Base-by-base conservation (phyloP, 2,888 invertebrate species). In the Lasioglossum villosulum region DNA sequence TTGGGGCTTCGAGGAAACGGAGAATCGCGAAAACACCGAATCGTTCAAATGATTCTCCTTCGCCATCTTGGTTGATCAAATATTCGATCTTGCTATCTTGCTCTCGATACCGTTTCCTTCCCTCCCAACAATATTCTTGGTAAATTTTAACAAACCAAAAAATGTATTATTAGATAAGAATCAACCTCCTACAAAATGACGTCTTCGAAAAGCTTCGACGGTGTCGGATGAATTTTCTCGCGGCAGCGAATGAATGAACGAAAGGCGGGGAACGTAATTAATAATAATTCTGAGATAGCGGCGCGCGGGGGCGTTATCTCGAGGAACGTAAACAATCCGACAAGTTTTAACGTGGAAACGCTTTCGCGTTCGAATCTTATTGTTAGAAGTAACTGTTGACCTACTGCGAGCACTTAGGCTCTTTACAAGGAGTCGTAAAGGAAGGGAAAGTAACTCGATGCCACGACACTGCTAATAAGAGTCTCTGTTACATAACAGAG, bases 381-480 rank as follows among this genome's bases (percentile, higher is more conserved):
- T 80, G 77, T 70, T 77, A 75, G 78, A 59, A 39, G 37, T 48
- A 80, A 86, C 79, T 76, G 80, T 34, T 75, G 79, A 66, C 76
- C 72, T 66, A 75, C 83, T 78, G 73, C 75, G 81, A 84, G 80
- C 89, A 91, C 88, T 90, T 88, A 89, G 88, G 52, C 92, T 63
- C 91, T 92, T 91, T 90, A 91, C 88, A 83, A 87, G 90, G 87
- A 91, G 92, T 93, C 93, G 92, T 93, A 93, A 94, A 94, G 93
- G 93, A 95, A 95, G 94, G 94, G 95, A 95, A 95, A 95, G 95
- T 95, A 91, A 93, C 92, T 90, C 90, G 89, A 84, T 82, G 81
- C 89, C 84, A 82, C 89, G 86, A 88, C 84, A 84, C 87, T 78
- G 86, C 86, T 89, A 91, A 92, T 91, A 89, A 91, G 90, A 91